phyloP scores from a whole-genome alignment of 2,113 vertebrate species.

The Ptyas mucosa region DNA sequence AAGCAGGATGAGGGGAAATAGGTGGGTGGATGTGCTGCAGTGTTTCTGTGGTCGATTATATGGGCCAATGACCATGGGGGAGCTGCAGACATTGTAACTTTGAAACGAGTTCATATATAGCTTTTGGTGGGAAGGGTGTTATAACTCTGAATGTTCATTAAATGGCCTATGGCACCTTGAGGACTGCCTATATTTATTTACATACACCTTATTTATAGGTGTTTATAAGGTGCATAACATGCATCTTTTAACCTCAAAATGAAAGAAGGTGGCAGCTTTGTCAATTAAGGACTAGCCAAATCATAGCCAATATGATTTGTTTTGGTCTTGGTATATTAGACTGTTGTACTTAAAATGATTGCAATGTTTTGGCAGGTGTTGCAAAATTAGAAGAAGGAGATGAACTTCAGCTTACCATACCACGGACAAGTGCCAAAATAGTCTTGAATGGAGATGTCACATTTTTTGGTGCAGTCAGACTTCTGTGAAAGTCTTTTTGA shows the following conservation, averaged over 20 bases:
- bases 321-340: neutral
- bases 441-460: constrained; percentile 87
- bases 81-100: neutral
- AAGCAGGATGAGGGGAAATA: neutral
- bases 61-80: neutral
- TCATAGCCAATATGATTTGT: neutral
- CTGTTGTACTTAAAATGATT: constrained; percentile 8
- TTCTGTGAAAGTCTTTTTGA: constrained; percentile 71
- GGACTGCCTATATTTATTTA: neutral
- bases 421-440: constrained; percentile 79
- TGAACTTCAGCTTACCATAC: constrained; percentile 87
- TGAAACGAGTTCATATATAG: neutral
- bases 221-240: neutral
- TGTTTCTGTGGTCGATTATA: neutral
- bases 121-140: neutral
- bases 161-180: neutral
- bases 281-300: neutral
- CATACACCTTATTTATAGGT: neutral
- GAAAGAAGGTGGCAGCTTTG: neutral
- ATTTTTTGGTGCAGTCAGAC: constrained; percentile 88
- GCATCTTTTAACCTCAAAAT: neutral
- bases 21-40: neutral
- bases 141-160: neutral
- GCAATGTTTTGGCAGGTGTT: constrained; percentile 74
- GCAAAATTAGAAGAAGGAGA: constrained; percentile 90